Conservation (phyloP, 2,888 invertebrate genomes). For the Ormyrus rosae region DNA sequence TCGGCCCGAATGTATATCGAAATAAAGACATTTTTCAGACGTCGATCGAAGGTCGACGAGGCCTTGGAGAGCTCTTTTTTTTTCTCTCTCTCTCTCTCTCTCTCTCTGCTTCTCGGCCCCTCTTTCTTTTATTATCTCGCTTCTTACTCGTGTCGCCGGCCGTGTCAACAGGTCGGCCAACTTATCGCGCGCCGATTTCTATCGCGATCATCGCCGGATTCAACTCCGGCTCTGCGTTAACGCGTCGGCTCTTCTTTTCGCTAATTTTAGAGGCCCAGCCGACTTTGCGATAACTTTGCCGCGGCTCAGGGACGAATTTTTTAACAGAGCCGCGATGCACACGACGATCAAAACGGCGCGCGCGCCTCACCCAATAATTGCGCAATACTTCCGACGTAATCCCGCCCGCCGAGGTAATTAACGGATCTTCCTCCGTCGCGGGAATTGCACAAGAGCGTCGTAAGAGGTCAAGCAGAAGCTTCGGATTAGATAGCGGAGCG, state of each 20-base stretch:
- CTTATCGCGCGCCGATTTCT: slow-evolving; percentile 1
- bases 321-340: no score
- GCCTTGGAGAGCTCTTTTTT: slow-evolving; percentile 57
- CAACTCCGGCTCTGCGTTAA: neutral
- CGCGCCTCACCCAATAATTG: no score
- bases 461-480: no score
- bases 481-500: neutral
- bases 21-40: slow-evolving; percentile 53
- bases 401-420: neutral
- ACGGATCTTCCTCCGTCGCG: neutral
- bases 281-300: no score
- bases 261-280: no score
- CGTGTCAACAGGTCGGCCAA: slow-evolving; percentile 41
- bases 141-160: slow-evolving; percentile 5
- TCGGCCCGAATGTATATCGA: slow-evolving; percentile 16
- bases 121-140: slow-evolving; percentile 48
- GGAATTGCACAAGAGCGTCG: no score
- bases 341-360: no score
- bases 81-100: slow-evolving; percentile 17
- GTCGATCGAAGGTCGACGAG: slow-evolving; percentile 57
- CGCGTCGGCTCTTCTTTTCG: no score
- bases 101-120: slow-evolving; percentile 33
- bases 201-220: neutral
- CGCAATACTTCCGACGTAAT: no score
- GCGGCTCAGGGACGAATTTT: no score